Base-by-base conservation (phyloP, 2,888 invertebrate species). In the Diaphora mendica region DNA sequence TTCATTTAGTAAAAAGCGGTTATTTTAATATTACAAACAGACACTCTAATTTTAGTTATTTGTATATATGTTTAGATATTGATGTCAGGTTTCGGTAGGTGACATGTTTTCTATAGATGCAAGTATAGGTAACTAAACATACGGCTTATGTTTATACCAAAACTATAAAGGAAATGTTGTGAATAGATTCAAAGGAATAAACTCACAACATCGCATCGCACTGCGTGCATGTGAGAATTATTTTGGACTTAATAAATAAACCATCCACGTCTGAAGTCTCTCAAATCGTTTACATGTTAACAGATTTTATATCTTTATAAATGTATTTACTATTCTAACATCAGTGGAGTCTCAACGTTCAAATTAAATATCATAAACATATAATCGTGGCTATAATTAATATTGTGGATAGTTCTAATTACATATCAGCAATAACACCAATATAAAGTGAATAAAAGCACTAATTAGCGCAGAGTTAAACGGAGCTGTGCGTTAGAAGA, bases 361-460 rank as follows among this genome's bases (percentile, higher is more conserved):
- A 85, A 92, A 93, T 94, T 93, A 93, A 87, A 87, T 82, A 88
- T 85, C 88, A 91, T 94, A 91, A 93, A 93, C 85, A 86, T 82
- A 91, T 91, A 88, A 90, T 87, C 78, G 80, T 78, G 82, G 85
- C 82, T 83, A 86, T 85, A 88, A 90, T 88, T 81, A 88, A 87
- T 87, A 87, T 86, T 77, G 83, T 84, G 80, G 84, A 84, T 84
- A 79, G 84, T 79, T 86, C 88, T 87, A 89, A 88, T 85, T 82
- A 84, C 82, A 84, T 82, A 85, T 83, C 84, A 81, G 87, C 85
- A 86, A 85, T 84, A 85, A 86, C 85, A 82, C 82, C 79, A 81
- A 83, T 85, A 86, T 91, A 89, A 89, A 92, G 88, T 87, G 89
- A 91, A 91, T 85, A 90, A 89, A 90, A 86, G 83, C 86, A 81